Percentiles rank a stretch among this genome's conserved stretches.
Conservation (phyloP, 2,797 vertebrate species). For the Vultur gryphus region DNA sequence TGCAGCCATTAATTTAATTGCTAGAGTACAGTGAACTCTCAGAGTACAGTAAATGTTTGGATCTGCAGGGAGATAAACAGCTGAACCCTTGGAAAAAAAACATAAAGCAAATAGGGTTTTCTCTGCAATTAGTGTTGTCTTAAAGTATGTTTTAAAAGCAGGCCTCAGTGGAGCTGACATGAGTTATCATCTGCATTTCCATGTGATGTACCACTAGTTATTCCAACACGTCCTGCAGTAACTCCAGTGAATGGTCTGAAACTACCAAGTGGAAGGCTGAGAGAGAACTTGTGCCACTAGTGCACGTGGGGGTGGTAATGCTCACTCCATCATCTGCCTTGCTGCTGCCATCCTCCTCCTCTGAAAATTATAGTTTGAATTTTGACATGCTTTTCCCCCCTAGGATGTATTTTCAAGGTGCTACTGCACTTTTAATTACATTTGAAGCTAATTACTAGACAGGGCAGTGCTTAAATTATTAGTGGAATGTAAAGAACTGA, state of each 20-base stretch:
- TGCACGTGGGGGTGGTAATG: not conserved
- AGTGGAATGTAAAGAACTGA: not conserved
- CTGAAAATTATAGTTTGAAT: not conserved
- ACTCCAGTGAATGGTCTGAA: not conserved
- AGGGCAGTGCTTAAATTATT: not conserved
- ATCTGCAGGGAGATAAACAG: conserved; percentile 65
- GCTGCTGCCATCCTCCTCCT: not conserved
- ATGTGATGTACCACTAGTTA: not conserved
- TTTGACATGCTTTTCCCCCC: not conserved
- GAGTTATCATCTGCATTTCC: conserved; percentile 18
- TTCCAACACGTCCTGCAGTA: not conserved
- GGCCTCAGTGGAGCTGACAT: not conserved
- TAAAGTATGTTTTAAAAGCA: conserved; percentile 49
- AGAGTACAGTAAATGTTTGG: conserved; percentile 65
- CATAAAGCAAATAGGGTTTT: conserved; percentile 52
- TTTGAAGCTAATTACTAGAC: not conserved
- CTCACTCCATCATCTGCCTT: not conserved
- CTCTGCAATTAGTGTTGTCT: conserved; percentile 59
- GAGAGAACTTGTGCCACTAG: not conserved
- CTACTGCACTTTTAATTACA: not conserved
- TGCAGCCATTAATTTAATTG: conserved; percentile 76
- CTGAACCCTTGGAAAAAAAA: conserved; percentile 44
- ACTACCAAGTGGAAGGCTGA: not conserved
- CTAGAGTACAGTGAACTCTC: conserved; percentile 64
- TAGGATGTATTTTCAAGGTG: not conserved